Evolutionary conservation across 1,140 invertebrate species (phyloP).

Genomic region (Colletes gigas): DNA sequence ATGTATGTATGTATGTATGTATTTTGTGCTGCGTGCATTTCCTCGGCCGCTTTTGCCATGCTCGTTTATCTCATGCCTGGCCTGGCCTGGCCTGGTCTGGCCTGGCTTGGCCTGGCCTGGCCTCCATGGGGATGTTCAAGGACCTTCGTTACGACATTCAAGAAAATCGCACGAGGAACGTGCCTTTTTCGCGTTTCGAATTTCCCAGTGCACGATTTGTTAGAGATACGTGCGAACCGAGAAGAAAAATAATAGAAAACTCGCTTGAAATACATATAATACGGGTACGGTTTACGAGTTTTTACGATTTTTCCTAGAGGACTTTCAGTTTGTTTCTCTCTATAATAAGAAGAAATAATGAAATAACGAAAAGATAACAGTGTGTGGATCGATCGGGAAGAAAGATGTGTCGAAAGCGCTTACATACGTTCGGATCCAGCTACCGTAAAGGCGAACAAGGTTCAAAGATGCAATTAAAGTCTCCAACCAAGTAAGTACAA

Average conservation of each 20-base stretch:
- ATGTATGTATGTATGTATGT: slow-evolving; percentile 40
- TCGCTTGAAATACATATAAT: too few species aligned
- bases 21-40: slow-evolving; percentile 57
- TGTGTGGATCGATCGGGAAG: not conserved
- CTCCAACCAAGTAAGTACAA: slow-evolving; percentile 5
- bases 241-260: not conserved
- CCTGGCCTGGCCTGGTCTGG: slow-evolving; percentile 27
- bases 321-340: too few species aligned
- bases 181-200: slow-evolving; percentile 25
- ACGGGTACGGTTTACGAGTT: too few species aligned
- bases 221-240: too few species aligned
- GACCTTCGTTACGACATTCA: slow-evolving; percentile 52
- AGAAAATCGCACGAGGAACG: slow-evolving; percentile 32
- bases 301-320: too few species aligned
- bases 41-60: slow-evolving; percentile 33
- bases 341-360: not conserved
- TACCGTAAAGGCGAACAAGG: not conserved
- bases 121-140: slow-evolving; percentile 45
- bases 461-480: slow-evolving; percentile 18
- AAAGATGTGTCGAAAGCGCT: not conserved
- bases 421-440: slow-evolving; percentile 11
- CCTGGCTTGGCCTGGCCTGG: not conserved
- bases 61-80: slow-evolving; percentile 50
- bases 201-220: slow-evolving; percentile 42
- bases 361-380: not conserved